phyloP scores from a whole-genome alignment of 2,113 vertebrate genomes.

The Colinus virginianus region DNA sequence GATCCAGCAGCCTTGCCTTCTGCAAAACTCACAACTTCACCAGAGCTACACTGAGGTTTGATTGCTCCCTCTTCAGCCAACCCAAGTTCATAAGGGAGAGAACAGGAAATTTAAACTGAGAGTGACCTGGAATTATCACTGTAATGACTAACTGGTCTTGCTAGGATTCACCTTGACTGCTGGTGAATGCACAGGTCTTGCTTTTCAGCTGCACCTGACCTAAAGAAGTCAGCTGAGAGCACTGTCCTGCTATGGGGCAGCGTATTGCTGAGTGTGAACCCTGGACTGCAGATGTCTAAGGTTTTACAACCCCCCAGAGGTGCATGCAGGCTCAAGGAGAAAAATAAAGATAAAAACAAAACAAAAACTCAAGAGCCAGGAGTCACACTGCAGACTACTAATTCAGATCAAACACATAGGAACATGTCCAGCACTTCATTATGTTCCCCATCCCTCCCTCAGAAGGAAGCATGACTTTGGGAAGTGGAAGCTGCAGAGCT shows the following conservation, averaged over 20 bases:
- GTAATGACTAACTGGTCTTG: background rate
- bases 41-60: background rate
- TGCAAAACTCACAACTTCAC: constrained; percentile 16
- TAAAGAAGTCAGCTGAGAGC: background rate
- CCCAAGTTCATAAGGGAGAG: background rate
- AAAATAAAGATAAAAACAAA: background rate
- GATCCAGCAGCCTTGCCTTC: background rate
- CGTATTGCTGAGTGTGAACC: background rate
- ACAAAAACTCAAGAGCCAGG: background rate
- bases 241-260: background rate
- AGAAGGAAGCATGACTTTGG: constrained; percentile 8
- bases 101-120: constrained; percentile 16
- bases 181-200: background rate
- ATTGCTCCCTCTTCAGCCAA: background rate
- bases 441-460: background rate
- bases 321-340: background rate
- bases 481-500: constrained; percentile 37
- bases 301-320: constrained; percentile 2
- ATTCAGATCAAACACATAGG: constrained; percentile 19
- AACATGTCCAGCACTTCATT: constrained; percentile 36
- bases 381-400: background rate
- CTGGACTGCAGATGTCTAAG: background rate
- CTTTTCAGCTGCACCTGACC: background rate
- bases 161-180: background rate
- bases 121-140: constrained; percentile 5